Conservation (phyloP, 2,797 vertebrate genomes). For the Phyllotis vaccarum region DNA sequence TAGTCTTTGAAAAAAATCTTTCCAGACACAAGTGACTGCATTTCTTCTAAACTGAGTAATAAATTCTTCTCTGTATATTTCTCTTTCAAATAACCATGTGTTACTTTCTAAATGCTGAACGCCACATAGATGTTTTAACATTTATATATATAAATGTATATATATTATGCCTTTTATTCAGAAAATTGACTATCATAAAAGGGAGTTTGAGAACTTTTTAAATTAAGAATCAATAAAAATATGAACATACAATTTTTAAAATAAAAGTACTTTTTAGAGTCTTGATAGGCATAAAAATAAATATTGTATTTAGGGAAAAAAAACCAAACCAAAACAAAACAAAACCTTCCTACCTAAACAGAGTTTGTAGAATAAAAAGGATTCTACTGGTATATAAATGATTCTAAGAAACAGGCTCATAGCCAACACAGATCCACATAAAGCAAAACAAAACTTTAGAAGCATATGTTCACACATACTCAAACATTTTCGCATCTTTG, state of each 20-base stretch:
- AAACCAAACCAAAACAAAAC: too few species aligned
- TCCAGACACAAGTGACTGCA: background rate
- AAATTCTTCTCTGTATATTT: conserved; percentile 37
- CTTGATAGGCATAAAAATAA: background rate
- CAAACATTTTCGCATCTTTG: background rate
- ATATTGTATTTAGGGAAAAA: background rate
- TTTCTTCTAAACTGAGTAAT: conserved; percentile 44
- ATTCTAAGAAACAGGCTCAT: conserved; percentile 31
- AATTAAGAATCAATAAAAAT: conserved; percentile 1
- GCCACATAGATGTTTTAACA: background rate
- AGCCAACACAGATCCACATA: conserved; percentile 43
- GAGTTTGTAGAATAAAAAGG: conserved; percentile 39
- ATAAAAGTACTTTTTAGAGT: background rate
- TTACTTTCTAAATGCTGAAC: conserved; percentile 49
- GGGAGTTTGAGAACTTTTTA: background rate
- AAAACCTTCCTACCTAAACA: background rate
- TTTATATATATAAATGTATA: background rate
- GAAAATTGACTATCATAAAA: background rate
- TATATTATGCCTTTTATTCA: background rate
- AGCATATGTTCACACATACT: background rate
- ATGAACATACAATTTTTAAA: background rate
- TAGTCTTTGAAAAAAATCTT: conserved; percentile 57
- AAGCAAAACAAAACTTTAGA: background rate
- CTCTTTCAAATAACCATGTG: conserved; percentile 31
- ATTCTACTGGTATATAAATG: conserved; percentile 16